phyloP scores from a whole-genome alignment of 1,140 invertebrate genomes.

The Hycleus cichorii region DNA sequence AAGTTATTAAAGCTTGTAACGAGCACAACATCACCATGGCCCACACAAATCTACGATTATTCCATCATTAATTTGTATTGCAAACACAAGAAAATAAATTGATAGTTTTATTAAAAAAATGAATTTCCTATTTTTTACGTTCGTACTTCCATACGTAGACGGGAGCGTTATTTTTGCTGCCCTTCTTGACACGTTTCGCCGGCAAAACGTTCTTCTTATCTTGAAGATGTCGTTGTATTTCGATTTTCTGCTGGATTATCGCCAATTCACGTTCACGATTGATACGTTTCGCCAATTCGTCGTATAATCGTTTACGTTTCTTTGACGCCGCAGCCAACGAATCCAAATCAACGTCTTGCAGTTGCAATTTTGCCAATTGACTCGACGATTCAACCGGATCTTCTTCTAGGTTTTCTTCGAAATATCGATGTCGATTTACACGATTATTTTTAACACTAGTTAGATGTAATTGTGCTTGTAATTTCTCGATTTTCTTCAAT shows the following conservation, averaged over 20 bases:
- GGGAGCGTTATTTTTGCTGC: conserved; percentile 63
- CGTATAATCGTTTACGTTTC: conserved; percentile 60
- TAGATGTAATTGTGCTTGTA: conserved; percentile 78
- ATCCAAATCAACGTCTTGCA: conserved; percentile 51
- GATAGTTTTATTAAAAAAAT: no score
- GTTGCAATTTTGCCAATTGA: conserved; percentile 6
- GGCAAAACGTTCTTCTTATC: conserved; percentile 55
- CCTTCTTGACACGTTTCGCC: conserved; percentile 59
- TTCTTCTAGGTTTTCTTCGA: conserved; percentile 56
- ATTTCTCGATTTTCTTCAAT: conserved; percentile 76
- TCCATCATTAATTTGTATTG: conserved; percentile 75
- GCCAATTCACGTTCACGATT: conserved; percentile 73
- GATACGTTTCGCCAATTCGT: conserved; percentile 72
- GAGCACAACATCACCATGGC: conserved; percentile 82
- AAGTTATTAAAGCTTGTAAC: conserved; percentile 88
- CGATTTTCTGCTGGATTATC: conserved; percentile 77
- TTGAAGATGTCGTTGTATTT: conserved; percentile 65
- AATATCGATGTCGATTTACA: conserved; percentile 74
- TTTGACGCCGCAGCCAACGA: conserved; percentile 50
- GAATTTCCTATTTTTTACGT: conserved; percentile 59
- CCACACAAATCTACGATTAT: conserved; percentile 87
- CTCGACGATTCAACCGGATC: background rate
- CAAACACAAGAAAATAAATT: no score
- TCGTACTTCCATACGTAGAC: conserved; percentile 82
- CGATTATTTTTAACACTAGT: conserved; percentile 61